A percentile compares a stretch with the other conserved stretches of the same genome.
Evolutionary conservation across 2,888 invertebrate species (phyloP).

Genomic region (Diaperis boleti): DNA sequence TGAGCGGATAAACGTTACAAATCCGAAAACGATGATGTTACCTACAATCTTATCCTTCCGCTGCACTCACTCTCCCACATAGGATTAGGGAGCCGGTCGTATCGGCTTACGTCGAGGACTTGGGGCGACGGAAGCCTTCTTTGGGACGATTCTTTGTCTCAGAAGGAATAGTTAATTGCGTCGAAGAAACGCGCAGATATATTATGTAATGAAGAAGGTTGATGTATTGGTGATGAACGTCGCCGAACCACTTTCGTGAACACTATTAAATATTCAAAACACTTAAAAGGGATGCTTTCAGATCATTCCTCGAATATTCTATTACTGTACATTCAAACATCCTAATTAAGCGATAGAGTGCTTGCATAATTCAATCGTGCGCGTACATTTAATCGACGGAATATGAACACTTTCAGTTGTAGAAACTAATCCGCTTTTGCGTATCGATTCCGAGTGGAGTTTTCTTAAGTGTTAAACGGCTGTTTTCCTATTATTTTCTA

Average conservation of each 20-base stretch:
- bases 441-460: no score
- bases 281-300: slow-evolving; percentile 65
- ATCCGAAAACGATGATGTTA: slow-evolving; percentile 39
- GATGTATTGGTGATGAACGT: slow-evolving; percentile 43
- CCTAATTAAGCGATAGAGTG: slow-evolving; percentile 46
- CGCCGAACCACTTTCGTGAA: slow-evolving; percentile 46
- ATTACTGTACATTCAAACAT: slow-evolving; percentile 52
- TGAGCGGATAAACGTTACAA: slow-evolving; percentile 44
- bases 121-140: slow-evolving; percentile 10
- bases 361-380: slow-evolving; percentile 37
- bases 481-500: no score
- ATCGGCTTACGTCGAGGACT: slow-evolving; percentile 32
- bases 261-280: slow-evolving; percentile 65
- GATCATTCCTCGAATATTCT: slow-evolving; percentile 58
- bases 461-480: no score
- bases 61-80: slow-evolving; percentile 48
- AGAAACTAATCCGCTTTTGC: no score
- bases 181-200: slow-evolving; percentile 18
- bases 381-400: slow-evolving; percentile 15
- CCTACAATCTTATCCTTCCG: slow-evolving; percentile 50
- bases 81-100: slow-evolving; percentile 37
- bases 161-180: slow-evolving; percentile 36
- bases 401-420: not conserved
- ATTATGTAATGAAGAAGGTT: slow-evolving; percentile 33
- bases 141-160: slow-evolving; percentile 34